These are phyloP conservation scores for Nemotelus nigrinus DNA, from an alignment of 2,888 invertebrate species.

Conservation along the genomic window DNA sequence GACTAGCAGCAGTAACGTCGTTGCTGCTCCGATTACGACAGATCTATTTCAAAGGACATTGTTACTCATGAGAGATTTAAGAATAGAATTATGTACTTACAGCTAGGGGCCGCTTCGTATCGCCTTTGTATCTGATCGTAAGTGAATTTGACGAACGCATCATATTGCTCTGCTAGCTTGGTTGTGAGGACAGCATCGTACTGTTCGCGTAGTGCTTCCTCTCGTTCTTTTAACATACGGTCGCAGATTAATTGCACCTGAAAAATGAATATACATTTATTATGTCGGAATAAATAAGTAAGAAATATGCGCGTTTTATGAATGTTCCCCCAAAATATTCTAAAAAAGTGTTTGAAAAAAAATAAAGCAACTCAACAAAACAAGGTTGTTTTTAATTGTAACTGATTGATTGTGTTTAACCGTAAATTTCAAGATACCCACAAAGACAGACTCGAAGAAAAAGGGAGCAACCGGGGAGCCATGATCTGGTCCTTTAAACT, in stretches of 20 bases:
- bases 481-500: too few relatives aligned
- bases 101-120: conserved; percentile 67
- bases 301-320: too few relatives aligned
- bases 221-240: conserved; percentile 94
- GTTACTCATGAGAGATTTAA: not conserved
- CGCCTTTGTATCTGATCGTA: conserved; percentile 94
- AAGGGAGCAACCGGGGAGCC: too few relatives aligned
- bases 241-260: conserved; percentile 97
- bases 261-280: conserved; percentile 28
- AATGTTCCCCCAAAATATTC: too few relatives aligned
- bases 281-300: too few relatives aligned
- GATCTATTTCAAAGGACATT: conserved; percentile 21
- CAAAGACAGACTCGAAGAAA: too few relatives aligned
- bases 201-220: conserved; percentile 91
- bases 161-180: conserved; percentile 98
- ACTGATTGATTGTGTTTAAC: too few relatives aligned
- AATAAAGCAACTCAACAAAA: too few relatives aligned
- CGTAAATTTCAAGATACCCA: too few relatives aligned
- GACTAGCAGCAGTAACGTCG: conserved; percentile 41
- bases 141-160: conserved; percentile 98
- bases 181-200: conserved; percentile 92
- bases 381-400: too few relatives aligned
- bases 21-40: conserved; percentile 39
- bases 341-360: too few relatives aligned
- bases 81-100: conserved; percentile 56